A percentile compares a stretch with the other conserved stretches of the same genome.
phyloP scores from a whole-genome alignment of 2,113 vertebrate genomes.

The Ophiodon elongatus region DNA sequence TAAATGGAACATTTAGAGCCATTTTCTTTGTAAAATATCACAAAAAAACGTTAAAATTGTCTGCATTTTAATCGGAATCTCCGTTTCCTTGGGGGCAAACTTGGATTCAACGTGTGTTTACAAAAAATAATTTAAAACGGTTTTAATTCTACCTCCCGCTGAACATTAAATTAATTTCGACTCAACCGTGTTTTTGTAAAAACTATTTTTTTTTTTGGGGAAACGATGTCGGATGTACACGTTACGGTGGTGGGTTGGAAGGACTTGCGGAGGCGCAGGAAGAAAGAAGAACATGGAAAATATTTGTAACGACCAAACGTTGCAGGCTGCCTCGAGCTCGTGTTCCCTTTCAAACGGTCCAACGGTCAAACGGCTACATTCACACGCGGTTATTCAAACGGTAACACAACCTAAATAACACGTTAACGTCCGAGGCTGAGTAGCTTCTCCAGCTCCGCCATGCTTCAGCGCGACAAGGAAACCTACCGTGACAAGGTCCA shows the following conservation, averaged over 20 bases:
- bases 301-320: constrained; percentile 6
- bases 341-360: not conserved
- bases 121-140: not conserved
- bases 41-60: not conserved
- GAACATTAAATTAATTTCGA: not conserved
- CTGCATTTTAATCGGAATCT: not conserved
- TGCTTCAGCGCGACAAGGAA: constrained; percentile 79
- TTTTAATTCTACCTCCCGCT: not conserved
- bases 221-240: not conserved
- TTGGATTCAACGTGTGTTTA: not conserved
- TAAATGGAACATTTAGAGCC: not conserved
- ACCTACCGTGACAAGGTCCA: constrained; percentile 83
- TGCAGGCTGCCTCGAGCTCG: not conserved
- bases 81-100: not conserved
- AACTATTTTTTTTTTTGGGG: not conserved
- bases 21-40: too few relatives aligned
- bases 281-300: constrained; percentile 63
- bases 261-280: constrained; percentile 61
- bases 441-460: constrained; percentile 82
- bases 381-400: not conserved
- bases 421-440: constrained; percentile 67
- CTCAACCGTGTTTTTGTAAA: fast-evolving
- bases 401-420: constrained; percentile 7
- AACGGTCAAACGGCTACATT: too few relatives aligned
- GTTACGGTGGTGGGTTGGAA: constrained; percentile 49